Conservation (phyloP, 1,140 invertebrate genomes). For the Halyomorpha halys region DNA sequence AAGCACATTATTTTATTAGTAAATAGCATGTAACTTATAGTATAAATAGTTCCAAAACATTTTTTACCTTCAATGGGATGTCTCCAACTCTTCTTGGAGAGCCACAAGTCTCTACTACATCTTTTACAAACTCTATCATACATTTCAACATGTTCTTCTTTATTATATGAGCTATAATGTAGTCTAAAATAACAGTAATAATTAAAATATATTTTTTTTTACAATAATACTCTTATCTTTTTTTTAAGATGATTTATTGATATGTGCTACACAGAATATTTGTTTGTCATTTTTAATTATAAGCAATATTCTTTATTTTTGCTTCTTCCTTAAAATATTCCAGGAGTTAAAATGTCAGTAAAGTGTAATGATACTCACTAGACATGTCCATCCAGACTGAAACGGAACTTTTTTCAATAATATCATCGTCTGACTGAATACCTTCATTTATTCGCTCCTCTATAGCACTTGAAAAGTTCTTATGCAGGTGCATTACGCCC, state of each 20-base stretch:
- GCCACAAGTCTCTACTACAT: constrained; percentile 21
- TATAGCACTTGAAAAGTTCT: constrained; percentile 40
- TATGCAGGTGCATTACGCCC: constrained; percentile 40
- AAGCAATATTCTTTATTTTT: too few relatives aligned
- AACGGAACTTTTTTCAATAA: constrained; percentile 37
- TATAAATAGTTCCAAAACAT: not conserved
- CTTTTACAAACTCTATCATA: constrained; percentile 14
- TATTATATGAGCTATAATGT: constrained; percentile 19
- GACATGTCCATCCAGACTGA: constrained; percentile 35
- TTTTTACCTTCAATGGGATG: constrained; percentile 22
- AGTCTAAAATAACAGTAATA: constrained; percentile 19
- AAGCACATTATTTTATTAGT: not conserved
- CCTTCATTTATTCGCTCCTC: constrained; percentile 33
- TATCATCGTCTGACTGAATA: constrained; percentile 34
- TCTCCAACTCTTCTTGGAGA: constrained; percentile 12
- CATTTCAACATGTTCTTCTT: constrained; percentile 17
- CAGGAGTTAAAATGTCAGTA: too few relatives aligned
- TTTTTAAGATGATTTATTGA: too few relatives aligned
- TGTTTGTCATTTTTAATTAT: too few relatives aligned
- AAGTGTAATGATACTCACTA: constrained; percentile 22
- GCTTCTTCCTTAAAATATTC: too few relatives aligned
- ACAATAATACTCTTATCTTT: not conserved
- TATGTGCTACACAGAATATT: too few relatives aligned
- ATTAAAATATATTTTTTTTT: not conserved
- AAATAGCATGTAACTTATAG: not conserved